Conservation (phyloP, 2,797 vertebrate species). For the Borostomias antarcticus region DNA sequence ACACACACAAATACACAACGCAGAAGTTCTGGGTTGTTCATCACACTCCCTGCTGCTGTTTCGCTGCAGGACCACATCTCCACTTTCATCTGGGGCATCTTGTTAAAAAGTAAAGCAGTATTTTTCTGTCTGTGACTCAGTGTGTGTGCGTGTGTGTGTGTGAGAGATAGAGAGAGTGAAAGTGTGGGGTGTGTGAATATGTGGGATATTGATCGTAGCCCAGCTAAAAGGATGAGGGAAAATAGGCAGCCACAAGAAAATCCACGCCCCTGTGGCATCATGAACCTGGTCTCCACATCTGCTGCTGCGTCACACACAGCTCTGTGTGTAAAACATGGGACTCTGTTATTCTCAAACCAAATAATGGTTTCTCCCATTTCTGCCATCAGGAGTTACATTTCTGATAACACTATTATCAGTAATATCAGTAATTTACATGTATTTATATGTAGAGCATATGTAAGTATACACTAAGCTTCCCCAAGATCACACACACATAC, state of each 20-base stretch:
- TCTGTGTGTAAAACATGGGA: neutral
- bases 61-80: neutral
- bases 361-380: neutral
- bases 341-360: neutral
- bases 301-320: slow-evolving; percentile 1
- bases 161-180: neutral
- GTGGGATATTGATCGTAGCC: slow-evolving; percentile 50
- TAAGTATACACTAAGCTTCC: too few species aligned
- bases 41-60: neutral
- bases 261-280: slow-evolving; percentile 43
- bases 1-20: too few species aligned
- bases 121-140: neutral
- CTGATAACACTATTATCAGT: too few species aligned
- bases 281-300: slow-evolving; percentile 38
- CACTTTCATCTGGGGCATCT: slow-evolving; percentile 1
- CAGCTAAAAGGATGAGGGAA: slow-evolving; percentile 62
- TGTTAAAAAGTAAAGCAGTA: too few species aligned
- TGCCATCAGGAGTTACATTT: neutral
- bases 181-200: neutral
- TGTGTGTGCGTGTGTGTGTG: slow-evolving; percentile 21
- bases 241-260: slow-evolving; percentile 35
- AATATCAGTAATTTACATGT: too few species aligned
- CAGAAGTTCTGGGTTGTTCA: slow-evolving; percentile 24
- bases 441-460: too few species aligned
- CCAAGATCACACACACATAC: too few species aligned